Evolutionary conservation across 2,113 vertebrate species (phyloP).

Genomic region (Thalassoma bifasciatum): DNA sequence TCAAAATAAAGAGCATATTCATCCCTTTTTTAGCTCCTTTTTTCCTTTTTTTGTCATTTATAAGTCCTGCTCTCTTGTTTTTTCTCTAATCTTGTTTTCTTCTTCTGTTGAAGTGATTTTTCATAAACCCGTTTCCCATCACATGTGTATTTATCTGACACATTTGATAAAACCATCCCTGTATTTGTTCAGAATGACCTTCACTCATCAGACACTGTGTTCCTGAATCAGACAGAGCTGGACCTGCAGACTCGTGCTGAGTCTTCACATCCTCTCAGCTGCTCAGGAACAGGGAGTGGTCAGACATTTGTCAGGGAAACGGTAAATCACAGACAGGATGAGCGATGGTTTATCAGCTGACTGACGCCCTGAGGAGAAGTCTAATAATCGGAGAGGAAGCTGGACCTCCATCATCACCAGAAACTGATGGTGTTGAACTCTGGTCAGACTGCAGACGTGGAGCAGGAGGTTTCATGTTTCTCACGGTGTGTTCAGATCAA

Average conservation of each 20-base stretch:
- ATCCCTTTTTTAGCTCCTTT: too few species aligned
- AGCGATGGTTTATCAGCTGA: slow-evolving; percentile 7
- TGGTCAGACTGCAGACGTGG: neutral
- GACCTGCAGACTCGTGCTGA: slow-evolving; percentile 3
- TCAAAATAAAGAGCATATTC: too few species aligned
- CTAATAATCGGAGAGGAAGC: slow-evolving; percentile 3
- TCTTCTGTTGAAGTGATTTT: too few species aligned
- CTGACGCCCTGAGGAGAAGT: neutral
- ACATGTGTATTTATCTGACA: neutral
- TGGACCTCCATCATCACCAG: neutral
- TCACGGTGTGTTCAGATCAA: too few species aligned
- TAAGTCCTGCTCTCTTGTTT: too few species aligned
- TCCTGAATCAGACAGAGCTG: neutral
- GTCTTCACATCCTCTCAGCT: slow-evolving; percentile 19
- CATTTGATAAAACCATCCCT: neutral
- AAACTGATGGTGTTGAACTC: neutral
- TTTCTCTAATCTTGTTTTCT: too few species aligned
- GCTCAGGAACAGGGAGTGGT: slow-evolving; percentile 33
- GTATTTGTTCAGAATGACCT: neutral
- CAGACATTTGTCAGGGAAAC: slow-evolving; percentile 30
- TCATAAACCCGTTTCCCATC: neutral
- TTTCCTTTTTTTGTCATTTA: too few species aligned
- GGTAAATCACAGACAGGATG: slow-evolving; percentile 46
- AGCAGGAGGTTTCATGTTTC: neutral
- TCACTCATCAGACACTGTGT: neutral